Percentiles rank a stretch among this genome's conserved stretches.
Conservation (phyloP, 2,797 vertebrate species). For the Picus viridis region DNA sequence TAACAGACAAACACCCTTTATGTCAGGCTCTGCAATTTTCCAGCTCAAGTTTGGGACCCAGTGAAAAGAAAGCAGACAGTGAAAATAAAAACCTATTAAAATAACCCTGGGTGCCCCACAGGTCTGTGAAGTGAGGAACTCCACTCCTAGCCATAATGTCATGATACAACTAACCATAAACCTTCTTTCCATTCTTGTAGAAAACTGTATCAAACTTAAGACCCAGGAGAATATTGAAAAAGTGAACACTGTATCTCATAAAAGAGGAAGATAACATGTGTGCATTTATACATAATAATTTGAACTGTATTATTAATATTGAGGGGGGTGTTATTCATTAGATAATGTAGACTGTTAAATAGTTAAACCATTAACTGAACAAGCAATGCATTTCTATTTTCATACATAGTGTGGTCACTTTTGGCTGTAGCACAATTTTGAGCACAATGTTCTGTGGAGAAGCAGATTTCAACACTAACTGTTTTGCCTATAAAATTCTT, state of each 20-base stretch:
- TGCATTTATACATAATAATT: neutral
- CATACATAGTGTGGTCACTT: neutral
- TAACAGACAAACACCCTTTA: neutral
- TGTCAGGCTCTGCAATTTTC: neutral
- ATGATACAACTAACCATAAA: neutral
- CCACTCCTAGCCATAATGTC: neutral
- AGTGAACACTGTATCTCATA: neutral
- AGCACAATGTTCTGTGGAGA: neutral
- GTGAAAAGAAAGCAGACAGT: neutral
- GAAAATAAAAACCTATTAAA: neutral
- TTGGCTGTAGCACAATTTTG: neutral
- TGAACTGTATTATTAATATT: neutral
- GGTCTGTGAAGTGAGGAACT: neutral
- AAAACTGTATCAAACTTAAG: neutral
- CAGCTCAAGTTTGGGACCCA: neutral
- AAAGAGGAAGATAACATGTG: neutral
- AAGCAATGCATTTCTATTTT: neutral
- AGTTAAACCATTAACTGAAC: neutral
- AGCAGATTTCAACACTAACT: neutral
- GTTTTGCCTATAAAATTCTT: neutral
- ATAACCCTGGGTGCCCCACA: neutral
- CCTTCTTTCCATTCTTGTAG: neutral
- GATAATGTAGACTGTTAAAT: neutral
- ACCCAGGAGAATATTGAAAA: neutral
- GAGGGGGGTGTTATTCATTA: neutral